Base-by-base conservation (phyloP, 2,113 vertebrate species). In the Poecile atricapillus region DNA sequence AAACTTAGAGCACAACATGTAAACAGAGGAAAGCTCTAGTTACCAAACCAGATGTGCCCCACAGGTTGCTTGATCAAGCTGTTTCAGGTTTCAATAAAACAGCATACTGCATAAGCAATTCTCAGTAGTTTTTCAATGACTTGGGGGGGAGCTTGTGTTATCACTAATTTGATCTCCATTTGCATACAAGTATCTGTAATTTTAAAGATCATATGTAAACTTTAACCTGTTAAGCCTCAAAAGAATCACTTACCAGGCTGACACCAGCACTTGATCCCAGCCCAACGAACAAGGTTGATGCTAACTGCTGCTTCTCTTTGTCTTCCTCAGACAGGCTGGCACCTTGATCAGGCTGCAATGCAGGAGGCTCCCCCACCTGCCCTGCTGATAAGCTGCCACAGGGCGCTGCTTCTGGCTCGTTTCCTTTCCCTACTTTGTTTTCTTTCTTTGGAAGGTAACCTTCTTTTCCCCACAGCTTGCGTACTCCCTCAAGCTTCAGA, bases 381-480 rank as follows among this genome's bases (percentile, higher is more conserved):
- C 98, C 97, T 78, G 96, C 90, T 70, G 82, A 70, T 4, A 94
- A 49, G 20, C 89, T 90, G 56, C 93, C 96, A 41, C 98, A 96
- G 49, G 98, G 74, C 70, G 89, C 84, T 53, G 97, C 58, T 1
- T 84, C 94, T 53, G 96, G 85, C 47, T 96, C 97, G 1, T 90
- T 87, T 25, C 95, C 84, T 73, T 97, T 97, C 59, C 97, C 97
- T 30, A 3, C 70, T 90, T 96, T 86, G 55, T 14, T 95, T 58
- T 99, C 98, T 91, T 97, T 99, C 97, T 98, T 98, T 21, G 97
- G 98, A 65, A 99, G 98, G 92, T 99, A 99, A 13, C 99, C 99
- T 39, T 99, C 99, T 94, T 98, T 99, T 8, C 99, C 99, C 99
- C 99, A 99, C 8, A 99, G 97, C 82, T 98, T 98, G 88, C 98